Evolutionary conservation across 1,140 invertebrate species (phyloP).

Genomic region (Phthorimaea operculella): DNA sequence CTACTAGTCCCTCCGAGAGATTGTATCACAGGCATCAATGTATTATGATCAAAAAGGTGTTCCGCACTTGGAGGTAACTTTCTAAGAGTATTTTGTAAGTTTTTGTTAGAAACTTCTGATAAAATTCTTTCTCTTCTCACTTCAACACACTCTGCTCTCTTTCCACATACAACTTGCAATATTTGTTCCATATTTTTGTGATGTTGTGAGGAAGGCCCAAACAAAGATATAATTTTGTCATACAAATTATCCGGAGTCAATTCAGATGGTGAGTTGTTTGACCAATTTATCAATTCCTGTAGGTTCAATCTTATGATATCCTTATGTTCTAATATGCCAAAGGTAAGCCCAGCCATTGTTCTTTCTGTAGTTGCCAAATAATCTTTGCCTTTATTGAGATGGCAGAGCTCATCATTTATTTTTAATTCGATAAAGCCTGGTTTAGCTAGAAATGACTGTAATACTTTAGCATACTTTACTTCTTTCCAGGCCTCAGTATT

Average conservation of each 20-base stretch:
- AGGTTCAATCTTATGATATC: not conserved
- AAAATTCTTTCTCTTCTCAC: conserved; percentile 22
- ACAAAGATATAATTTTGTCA: not conserved
- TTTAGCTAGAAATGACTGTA: conserved; percentile 12
- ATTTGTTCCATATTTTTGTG: not conserved
- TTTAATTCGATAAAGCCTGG: conserved; percentile 22
- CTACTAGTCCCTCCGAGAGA: conserved; percentile 20
- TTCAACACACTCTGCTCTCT: conserved; percentile 25
- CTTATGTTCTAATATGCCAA: conserved; percentile 7
- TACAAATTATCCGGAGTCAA: not conserved
- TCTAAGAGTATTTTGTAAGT: conserved; percentile 19
- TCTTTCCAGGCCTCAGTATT: conserved; percentile 3
- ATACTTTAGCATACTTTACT: not conserved
- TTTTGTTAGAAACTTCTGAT: conserved; percentile 20
- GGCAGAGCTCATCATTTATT: conserved; percentile 24
- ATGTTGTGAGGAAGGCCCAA: conserved; percentile 1
- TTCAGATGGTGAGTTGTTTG: not conserved
- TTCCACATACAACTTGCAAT: conserved; percentile 25
- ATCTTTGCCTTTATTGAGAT: conserved; percentile 17
- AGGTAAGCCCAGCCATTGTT: conserved; percentile 12
- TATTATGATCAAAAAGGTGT: conserved; percentile 25
- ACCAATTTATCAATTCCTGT: not conserved
- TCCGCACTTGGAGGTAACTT: conserved; percentile 22
- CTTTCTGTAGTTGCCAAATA: conserved; percentile 10
- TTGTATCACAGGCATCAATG: conserved; percentile 20